phyloP scores from a whole-genome alignment of 2,113 vertebrate genomes.

The Typhlomys cinereus region DNA sequence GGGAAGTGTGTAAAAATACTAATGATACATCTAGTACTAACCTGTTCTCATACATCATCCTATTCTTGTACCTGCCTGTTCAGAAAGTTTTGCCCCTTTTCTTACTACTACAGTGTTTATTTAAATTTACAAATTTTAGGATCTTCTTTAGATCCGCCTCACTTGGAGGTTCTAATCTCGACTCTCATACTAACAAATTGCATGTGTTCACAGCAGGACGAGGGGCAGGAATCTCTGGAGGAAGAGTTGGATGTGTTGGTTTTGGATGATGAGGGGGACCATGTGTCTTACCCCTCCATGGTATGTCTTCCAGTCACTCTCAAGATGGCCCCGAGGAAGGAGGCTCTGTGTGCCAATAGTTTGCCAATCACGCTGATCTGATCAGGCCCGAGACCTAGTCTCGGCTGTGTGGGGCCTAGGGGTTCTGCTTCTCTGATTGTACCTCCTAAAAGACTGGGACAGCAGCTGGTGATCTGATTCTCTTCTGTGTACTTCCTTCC shows the following conservation, averaged over 20 bases:
- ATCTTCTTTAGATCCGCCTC: not conserved
- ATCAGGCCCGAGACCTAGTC: conserved; percentile 59
- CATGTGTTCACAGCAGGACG: conserved; percentile 85
- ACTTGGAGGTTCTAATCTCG: not conserved
- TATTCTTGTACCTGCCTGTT: not conserved
- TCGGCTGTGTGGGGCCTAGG: conserved; percentile 35
- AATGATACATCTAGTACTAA: not conserved
- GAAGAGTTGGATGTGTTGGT: conserved; percentile 81
- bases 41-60: not conserved
- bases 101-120: not conserved
- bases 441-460: not conserved
- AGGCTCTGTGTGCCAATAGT: conserved; percentile 1
- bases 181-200: conserved; percentile 81
- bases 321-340: conserved; percentile 39
- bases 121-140: not conserved
- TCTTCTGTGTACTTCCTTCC: not conserved
- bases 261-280: conserved; percentile 80
- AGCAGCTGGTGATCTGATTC: conserved; percentile 41
- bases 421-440: conserved; percentile 68
- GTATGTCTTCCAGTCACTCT: conserved; percentile 80
- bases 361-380: conserved; percentile 56
- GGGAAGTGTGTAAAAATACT: not conserved
- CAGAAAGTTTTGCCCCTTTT: not conserved
- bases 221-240: conserved; percentile 83
- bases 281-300: conserved; percentile 70